Evolutionary conservation across 2,113 vertebrate genomes (phyloP).

Genomic region (Alligator sinensis): DNA sequence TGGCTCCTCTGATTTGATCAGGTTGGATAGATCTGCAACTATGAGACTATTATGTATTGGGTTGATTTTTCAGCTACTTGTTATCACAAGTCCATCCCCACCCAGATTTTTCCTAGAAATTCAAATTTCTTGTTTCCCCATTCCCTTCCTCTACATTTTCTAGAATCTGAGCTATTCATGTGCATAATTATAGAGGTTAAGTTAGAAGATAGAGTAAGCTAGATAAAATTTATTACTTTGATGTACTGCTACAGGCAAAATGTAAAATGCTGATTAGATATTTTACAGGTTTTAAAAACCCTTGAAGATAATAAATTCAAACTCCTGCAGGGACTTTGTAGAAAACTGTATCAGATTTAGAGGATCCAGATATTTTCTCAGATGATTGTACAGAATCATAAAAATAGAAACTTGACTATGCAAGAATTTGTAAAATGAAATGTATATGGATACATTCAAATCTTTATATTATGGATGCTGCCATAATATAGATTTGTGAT

Average conservation of each 20-base stretch:
- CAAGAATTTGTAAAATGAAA: slow-evolving; percentile 21
- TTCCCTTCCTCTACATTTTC: slow-evolving; percentile 19
- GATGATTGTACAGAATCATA: slow-evolving; percentile 10
- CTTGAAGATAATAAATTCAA: slow-evolving; percentile 64
- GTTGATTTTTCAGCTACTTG: background rate
- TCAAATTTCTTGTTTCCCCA: slow-evolving; percentile 23
- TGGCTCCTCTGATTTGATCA: background rate
- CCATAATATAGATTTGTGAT: background rate
- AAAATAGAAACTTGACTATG: slow-evolving; percentile 39
- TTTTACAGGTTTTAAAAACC: slow-evolving; percentile 59
- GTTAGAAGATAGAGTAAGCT: slow-evolving; percentile 24
- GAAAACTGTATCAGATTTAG: slow-evolving; percentile 57
- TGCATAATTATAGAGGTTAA: slow-evolving; percentile 25
- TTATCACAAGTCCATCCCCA: slow-evolving; percentile 14
- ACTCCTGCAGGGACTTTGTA: background rate
- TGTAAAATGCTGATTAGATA: slow-evolving; percentile 42
- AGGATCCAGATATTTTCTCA: slow-evolving; percentile 58
- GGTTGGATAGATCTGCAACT: background rate
- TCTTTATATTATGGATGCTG: background rate
- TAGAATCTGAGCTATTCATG: slow-evolving; percentile 10
- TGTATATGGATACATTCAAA: background rate
- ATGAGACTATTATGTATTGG: background rate
- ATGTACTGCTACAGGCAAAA: slow-evolving; percentile 59
- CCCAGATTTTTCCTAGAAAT: slow-evolving; percentile 39
- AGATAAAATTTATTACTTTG: slow-evolving; percentile 59